Evolutionary conservation across 2,888 invertebrate genomes (phyloP).

Genomic region (Anarsia innoxiella): DNA sequence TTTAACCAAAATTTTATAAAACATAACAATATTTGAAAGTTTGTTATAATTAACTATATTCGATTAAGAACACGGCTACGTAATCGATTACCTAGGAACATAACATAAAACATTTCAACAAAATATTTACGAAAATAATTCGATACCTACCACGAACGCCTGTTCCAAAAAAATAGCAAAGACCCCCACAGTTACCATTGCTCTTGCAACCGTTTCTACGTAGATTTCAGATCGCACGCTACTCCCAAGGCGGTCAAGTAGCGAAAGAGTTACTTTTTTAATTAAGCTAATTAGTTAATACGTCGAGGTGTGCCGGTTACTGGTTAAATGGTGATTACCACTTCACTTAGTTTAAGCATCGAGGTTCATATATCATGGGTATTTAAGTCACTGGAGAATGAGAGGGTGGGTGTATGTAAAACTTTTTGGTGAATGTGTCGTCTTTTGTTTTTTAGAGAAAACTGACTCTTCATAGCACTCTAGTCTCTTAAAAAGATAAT

Average conservation of each 20-base stretch:
- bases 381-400: background rate
- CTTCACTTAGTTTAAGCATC: conserved; percentile 10
- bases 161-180: background rate
- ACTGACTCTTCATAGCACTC: too few species aligned
- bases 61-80: too few species aligned
- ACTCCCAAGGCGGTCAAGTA: conserved; percentile 43
- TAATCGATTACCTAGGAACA: too few species aligned
- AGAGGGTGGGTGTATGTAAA: background rate
- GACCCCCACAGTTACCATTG: too few species aligned
- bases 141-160: too few species aligned
- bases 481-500: too few species aligned
- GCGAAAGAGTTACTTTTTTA: conserved; percentile 69
- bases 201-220: conserved; percentile 25
- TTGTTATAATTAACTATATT: too few species aligned
- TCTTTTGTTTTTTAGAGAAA: background rate
- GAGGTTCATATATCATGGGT: conserved; percentile 9
- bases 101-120: too few species aligned
- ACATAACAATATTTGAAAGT: too few species aligned
- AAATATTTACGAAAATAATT: too few species aligned
- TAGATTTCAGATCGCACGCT: conserved; percentile 57
- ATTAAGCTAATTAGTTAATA: conserved; percentile 73
- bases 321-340: conserved; percentile 11
- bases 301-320: conserved; percentile 41
- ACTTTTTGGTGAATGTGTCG: conserved; percentile 1
- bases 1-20: too few species aligned